Evolutionary conservation across 2,888 invertebrate genomes (phyloP).

Genomic region (Willowsia nigromaculata): DNA sequence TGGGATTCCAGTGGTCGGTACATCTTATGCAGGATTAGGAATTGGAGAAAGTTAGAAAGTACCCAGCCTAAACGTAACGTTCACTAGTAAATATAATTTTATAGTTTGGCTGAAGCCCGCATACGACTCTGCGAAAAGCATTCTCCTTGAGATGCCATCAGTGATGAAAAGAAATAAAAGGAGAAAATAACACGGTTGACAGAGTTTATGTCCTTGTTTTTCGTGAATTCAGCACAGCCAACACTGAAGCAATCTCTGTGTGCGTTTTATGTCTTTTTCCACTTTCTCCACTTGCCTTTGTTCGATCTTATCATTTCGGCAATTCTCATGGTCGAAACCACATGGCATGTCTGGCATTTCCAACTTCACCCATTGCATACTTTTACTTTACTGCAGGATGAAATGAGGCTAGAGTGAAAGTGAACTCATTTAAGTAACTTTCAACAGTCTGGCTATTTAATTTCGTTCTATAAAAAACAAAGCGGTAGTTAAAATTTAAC

Average conservation of each 20-base stretch:
- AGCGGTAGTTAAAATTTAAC: too few relatives aligned
- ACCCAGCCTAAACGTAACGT: too few relatives aligned
- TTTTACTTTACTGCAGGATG: too few relatives aligned
- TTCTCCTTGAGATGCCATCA: not conserved
- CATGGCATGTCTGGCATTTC: not conserved
- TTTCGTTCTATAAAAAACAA: too few relatives aligned
- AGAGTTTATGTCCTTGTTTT: conserved; percentile 49
- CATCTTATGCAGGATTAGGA: too few relatives aligned
- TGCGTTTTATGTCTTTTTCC: not conserved
- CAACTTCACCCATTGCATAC: too few relatives aligned
- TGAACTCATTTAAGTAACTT: too few relatives aligned
- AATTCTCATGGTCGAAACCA: not conserved
- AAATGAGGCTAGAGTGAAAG: too few relatives aligned
- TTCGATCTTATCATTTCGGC: not conserved
- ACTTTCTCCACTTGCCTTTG: not conserved
- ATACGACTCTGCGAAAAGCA: not conserved
- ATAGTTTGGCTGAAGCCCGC: not conserved
- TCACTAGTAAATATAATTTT: too few relatives aligned
- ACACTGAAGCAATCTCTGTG: not conserved
- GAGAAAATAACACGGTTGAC: conserved; percentile 55
- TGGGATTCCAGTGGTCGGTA: too few relatives aligned
- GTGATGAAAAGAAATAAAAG: conserved; percentile 56
- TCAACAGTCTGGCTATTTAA: too few relatives aligned
- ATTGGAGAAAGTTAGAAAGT: too few relatives aligned
- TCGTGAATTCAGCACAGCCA: not conserved